Evolutionary conservation across 2,888 invertebrate species (phyloP).

Genomic region (Byasa hedistus): DNA sequence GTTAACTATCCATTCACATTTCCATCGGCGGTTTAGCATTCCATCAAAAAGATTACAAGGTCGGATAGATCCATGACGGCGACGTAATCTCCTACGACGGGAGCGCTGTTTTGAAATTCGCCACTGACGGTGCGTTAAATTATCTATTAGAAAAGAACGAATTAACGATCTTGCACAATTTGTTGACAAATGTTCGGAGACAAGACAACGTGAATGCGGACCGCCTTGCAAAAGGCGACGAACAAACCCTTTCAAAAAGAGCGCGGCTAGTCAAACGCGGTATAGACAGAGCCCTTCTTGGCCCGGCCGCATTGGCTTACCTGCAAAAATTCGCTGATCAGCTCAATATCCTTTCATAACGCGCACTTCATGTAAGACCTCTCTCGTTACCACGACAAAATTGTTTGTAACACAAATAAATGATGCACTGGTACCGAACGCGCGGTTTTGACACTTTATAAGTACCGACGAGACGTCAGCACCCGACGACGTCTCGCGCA

Average conservation of each 20-base stretch:
- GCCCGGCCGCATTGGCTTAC: constrained; percentile 58
- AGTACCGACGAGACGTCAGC: constrained; percentile 46
- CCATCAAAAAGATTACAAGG: constrained; percentile 41
- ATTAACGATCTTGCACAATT: constrained; percentile 32
- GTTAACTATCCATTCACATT: constrained; percentile 39
- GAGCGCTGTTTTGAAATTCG: constrained; percentile 2
- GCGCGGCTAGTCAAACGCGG: constrained; percentile 46
- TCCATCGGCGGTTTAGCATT: constrained; percentile 39
- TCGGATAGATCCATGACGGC: constrained; percentile 38
- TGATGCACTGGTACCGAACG: constrained; percentile 63
- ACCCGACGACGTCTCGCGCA: constrained; percentile 55
- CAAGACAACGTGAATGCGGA: constrained; percentile 54
- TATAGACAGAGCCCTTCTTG: constrained; percentile 53
- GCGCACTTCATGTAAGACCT: constrained; percentile 41
- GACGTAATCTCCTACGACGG: constrained; percentile 7
- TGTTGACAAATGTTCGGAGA: constrained; percentile 61
- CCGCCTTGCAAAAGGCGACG: constrained; percentile 61
- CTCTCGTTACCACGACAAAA: constrained; percentile 47
- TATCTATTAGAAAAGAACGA: constrained; percentile 12
- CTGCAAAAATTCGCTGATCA: constrained; percentile 47
- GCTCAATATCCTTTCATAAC: constrained; percentile 55
- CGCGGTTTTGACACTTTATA: constrained; percentile 50
- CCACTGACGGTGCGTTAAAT: constrained; percentile 12
- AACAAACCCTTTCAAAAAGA: constrained; percentile 55
- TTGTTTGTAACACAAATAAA: constrained; percentile 55